Percentiles rank a stretch among this genome's conserved stretches.
Conservation (phyloP, 2,888 invertebrate species). For the Phengaris arion region DNA sequence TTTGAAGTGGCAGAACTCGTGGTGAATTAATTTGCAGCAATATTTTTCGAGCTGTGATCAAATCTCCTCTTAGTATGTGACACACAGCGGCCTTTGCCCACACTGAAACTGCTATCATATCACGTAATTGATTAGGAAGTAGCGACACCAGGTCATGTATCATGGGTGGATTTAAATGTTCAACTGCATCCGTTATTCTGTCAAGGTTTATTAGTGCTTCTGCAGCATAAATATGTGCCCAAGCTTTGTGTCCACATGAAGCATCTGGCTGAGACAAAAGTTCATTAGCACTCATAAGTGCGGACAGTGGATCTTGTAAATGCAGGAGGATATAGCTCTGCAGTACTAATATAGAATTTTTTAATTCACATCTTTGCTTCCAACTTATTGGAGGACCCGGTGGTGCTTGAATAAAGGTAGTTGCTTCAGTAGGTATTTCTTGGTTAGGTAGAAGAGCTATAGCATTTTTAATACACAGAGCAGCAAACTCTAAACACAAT, state of each 20-base stretch:
- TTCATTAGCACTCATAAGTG: constrained; percentile 87
- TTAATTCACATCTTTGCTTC: constrained; percentile 80
- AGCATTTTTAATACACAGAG: constrained; percentile 92
- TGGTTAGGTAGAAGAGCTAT: constrained; percentile 83
- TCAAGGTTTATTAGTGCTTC: constrained; percentile 92
- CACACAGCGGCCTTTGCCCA: constrained; percentile 78
- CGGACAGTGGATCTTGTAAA: constrained; percentile 89
- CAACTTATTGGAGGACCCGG: constrained; percentile 83
- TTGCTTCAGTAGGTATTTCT: constrained; percentile 62
- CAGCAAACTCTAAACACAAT: constrained; percentile 93
- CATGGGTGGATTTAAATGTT: constrained; percentile 88
- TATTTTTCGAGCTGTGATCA: constrained; percentile 71
- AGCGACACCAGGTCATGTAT: constrained; percentile 76
- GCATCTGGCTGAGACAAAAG: constrained; percentile 84
- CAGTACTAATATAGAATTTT: constrained; percentile 85
- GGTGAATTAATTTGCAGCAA: constrained; percentile 73
- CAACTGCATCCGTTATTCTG: constrained; percentile 89
- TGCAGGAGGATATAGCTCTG: constrained; percentile 92
- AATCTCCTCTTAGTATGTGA: constrained; percentile 69
- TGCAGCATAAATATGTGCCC: constrained; percentile 93
- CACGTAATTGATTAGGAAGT: constrained; percentile 67
- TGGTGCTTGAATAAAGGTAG: constrained; percentile 67
- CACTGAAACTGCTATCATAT: constrained; percentile 72
- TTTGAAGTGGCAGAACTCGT: constrained; percentile 72
- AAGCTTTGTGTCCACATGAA: constrained; percentile 80